Evolutionary conservation across 2,888 invertebrate genomes (phyloP).

Genomic region (Cephus spinipes): DNA sequence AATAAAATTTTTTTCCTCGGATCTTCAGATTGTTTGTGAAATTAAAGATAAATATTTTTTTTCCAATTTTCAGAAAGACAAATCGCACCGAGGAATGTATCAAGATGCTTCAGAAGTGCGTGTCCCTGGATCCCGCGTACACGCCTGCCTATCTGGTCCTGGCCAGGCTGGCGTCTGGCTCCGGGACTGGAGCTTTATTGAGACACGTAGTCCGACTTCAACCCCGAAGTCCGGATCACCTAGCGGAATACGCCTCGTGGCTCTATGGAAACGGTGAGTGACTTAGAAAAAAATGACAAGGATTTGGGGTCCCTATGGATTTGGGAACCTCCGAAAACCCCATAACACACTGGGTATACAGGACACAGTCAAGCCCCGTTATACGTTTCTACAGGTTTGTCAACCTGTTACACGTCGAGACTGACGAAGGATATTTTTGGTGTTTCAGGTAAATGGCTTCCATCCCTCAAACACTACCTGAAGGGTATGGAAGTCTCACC

Average conservation of each 20-base stretch:
- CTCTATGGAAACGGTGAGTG: slow-evolving; percentile 73
- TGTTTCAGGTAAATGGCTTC: slow-evolving; percentile 69
- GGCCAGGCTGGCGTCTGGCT: slow-evolving; percentile 71
- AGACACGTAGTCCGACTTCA: slow-evolving; percentile 76
- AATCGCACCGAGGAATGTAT: slow-evolving; percentile 76
- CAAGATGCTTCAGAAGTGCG: slow-evolving; percentile 77
- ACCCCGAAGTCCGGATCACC: slow-evolving; percentile 77
- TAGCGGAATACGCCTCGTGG: slow-evolving; percentile 80
- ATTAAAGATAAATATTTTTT: neutral
- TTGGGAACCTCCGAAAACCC: slow-evolving; percentile 9
- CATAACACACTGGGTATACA: neutral
- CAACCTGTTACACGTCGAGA: no score
- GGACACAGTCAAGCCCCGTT: no score
- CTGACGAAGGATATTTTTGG: slow-evolving; percentile 30
- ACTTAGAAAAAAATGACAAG: neutral
- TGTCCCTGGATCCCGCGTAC: slow-evolving; percentile 76
- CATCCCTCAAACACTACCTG: slow-evolving; percentile 71
- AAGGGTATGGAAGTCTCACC: slow-evolving; percentile 69
- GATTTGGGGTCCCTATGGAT: neutral
- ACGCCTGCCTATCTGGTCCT: slow-evolving; percentile 78
- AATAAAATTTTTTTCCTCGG: neutral
- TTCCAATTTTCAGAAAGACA: slow-evolving; percentile 71
- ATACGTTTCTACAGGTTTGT: no score
- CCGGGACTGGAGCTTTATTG: slow-evolving; percentile 71
- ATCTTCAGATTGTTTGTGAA: neutral